These are phyloP conservation scores for Thripadectes ignobilis DNA, from an alignment of 2,797 vertebrate genomes.

Conservation along the genomic window DNA sequence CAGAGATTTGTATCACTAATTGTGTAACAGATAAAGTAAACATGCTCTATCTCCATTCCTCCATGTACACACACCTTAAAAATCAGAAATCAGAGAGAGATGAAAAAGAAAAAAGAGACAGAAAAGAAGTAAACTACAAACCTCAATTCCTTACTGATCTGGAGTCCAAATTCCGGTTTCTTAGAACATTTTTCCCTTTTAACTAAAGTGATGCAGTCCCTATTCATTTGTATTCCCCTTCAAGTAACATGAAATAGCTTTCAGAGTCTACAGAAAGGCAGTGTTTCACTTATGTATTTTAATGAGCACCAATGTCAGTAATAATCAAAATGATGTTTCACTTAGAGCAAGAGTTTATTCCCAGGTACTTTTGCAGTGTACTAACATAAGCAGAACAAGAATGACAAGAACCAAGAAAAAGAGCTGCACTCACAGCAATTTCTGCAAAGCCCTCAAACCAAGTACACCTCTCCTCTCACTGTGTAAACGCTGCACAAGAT, in stretches of 20 bases:
- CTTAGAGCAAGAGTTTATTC: conserved; percentile 79
- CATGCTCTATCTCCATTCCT: not conserved
- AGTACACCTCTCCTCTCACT: not conserved
- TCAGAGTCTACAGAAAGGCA: conserved; percentile 82
- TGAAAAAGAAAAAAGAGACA: conserved; percentile 38
- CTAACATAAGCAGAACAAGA: conserved; percentile 68
- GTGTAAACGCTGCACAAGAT: not conserved
- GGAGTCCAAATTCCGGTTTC: conserved; percentile 51
- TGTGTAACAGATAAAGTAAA: not conserved
- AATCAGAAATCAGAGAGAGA: conserved; percentile 35
- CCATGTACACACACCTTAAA: not conserved
- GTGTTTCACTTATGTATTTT: conserved; percentile 85
- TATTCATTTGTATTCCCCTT: conserved; percentile 83
- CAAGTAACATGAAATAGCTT: conserved; percentile 88
- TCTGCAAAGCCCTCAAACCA: not conserved
- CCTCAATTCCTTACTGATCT: conserved; percentile 50
- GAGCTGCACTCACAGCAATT: conserved; percentile 1
- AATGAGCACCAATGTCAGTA: conserved; percentile 85
- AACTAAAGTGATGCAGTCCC: conserved; percentile 75
- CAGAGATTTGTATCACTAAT: conserved; percentile 34
- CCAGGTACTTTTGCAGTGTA: conserved; percentile 66
- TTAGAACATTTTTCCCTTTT: conserved; percentile 65
- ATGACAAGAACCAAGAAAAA: conserved; percentile 58
- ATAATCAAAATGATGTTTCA: conserved; percentile 84
- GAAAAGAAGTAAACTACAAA: conserved; percentile 17